Evolutionary conservation across 2,113 vertebrate genomes (phyloP).

Genomic region (Pyxicephalus adspersus): DNA sequence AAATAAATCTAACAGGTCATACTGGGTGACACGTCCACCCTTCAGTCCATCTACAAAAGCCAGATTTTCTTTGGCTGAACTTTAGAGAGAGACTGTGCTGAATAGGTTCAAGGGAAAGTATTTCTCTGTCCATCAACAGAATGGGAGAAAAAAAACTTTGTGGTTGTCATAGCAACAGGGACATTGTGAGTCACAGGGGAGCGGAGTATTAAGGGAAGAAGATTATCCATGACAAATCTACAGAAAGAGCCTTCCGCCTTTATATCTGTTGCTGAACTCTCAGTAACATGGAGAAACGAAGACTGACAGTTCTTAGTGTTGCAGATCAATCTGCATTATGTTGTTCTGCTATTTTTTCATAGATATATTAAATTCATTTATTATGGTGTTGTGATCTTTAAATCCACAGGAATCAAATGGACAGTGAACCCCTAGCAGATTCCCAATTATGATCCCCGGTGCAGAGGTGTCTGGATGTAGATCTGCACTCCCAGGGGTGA

Average conservation of each 20-base stretch:
- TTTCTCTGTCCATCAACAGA: conserved; percentile 41
- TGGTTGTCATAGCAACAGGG: conserved; percentile 51
- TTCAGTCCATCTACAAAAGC: too few relatives aligned
- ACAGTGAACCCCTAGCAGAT: too few relatives aligned
- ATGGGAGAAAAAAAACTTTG: conserved; percentile 33
- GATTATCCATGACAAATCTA: conserved; percentile 55
- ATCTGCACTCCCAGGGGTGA: too few relatives aligned
- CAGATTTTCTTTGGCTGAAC: too few relatives aligned
- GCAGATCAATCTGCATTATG: too few relatives aligned
- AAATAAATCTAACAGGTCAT: too few relatives aligned
- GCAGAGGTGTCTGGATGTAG: too few relatives aligned
- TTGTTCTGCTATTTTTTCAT: too few relatives aligned
- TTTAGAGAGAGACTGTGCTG: background rate
- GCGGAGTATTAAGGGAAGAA: conserved; percentile 49
- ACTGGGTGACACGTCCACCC: too few relatives aligned
- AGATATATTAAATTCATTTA: background rate
- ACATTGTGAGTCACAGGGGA: conserved; percentile 54
- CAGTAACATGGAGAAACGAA: background rate
- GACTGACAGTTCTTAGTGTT: background rate
- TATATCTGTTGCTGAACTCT: conserved; percentile 26
- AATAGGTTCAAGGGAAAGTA: conserved; percentile 40
- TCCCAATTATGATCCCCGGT: too few relatives aligned
- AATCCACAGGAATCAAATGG: too few relatives aligned
- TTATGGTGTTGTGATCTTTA: background rate
- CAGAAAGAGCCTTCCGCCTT: conserved; percentile 15